Conservation (phyloP, 2,113 vertebrate genomes). For the Leucopsar rothschildi region DNA sequence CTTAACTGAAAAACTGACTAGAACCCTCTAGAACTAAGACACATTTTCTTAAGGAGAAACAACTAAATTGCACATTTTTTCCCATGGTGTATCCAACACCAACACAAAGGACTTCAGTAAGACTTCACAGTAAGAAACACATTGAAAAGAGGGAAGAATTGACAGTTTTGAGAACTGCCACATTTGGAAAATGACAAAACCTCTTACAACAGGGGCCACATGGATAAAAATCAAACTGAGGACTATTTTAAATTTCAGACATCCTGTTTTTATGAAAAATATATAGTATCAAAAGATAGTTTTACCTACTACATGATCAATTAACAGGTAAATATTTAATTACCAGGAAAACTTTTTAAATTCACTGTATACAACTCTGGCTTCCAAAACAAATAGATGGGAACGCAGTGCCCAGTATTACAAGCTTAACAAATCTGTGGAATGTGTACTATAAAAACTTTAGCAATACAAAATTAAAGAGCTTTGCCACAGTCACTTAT, state of each 20-base stretch:
- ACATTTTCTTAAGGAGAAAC: background rate
- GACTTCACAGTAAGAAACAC: background rate
- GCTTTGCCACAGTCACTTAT: background rate
- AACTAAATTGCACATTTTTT: background rate
- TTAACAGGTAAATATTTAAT: background rate
- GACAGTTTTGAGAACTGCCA: background rate
- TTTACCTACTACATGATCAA: background rate
- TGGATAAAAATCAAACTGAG: background rate
- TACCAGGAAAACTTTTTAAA: background rate
- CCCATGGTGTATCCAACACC: background rate
- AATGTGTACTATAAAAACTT: background rate
- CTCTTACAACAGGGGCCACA: rapidly evolving
- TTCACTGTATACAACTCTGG: background rate
- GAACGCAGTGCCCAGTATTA: background rate
- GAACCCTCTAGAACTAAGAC: background rate
- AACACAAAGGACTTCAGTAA: background rate
- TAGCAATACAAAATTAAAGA: background rate
- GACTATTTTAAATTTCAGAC: background rate
- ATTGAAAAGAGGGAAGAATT: background rate
- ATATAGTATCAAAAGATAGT: background rate
- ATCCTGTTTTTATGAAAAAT: background rate
- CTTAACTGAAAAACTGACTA: background rate
- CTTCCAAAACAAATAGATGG: background rate
- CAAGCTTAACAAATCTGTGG: background rate
- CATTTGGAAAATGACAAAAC: background rate